Conservation (phyloP, 2,888 invertebrate species). For the Zhengitettix transpicula region DNA sequence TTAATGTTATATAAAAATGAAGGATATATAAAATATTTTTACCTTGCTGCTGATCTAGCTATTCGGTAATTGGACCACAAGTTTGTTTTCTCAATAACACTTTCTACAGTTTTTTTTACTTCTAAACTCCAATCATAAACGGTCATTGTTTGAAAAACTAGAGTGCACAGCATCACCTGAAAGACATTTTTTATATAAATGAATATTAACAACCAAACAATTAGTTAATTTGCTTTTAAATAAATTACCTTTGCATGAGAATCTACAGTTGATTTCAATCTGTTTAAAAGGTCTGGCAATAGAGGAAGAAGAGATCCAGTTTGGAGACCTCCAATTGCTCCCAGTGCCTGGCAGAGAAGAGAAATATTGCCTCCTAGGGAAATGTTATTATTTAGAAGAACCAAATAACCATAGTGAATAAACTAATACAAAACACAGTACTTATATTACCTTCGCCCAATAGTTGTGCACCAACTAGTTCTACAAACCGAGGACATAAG, state of each 20-base stretch:
- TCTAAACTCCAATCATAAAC: slow-evolving; percentile 48
- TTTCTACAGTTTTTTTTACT: slow-evolving; percentile 32
- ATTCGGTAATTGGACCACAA: slow-evolving; percentile 78
- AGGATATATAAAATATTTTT: slow-evolving; percentile 14
- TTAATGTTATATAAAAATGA: no score
- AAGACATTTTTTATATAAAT: background rate
- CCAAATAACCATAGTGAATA: background rate
- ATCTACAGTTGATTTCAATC: slow-evolving; percentile 33
- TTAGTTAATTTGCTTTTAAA: background rate
- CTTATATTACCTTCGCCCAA: slow-evolving; percentile 16
- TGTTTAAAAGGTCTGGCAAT: slow-evolving; percentile 34
- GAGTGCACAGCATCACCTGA: slow-evolving; percentile 58
- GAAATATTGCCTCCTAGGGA: background rate
- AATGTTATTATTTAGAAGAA: background rate
- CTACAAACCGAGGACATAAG: slow-evolving; percentile 46
- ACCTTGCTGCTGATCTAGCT: slow-evolving; percentile 67
- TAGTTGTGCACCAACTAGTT: slow-evolving; percentile 38
- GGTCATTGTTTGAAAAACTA: slow-evolving; percentile 65
- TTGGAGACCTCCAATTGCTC: slow-evolving; percentile 51
- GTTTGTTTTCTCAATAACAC: slow-evolving; percentile 39
- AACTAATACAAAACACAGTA: background rate
- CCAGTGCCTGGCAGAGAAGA: slow-evolving; percentile 54
- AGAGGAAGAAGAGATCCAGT: slow-evolving; percentile 38
- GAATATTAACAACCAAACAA: background rate
- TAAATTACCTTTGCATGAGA: slow-evolving; percentile 23